A percentile compares a stretch with the other conserved stretches of the same genome.
Evolutionary conservation across 2,113 vertebrate species (phyloP).

Genomic region (Gallinago jamesoni): DNA sequence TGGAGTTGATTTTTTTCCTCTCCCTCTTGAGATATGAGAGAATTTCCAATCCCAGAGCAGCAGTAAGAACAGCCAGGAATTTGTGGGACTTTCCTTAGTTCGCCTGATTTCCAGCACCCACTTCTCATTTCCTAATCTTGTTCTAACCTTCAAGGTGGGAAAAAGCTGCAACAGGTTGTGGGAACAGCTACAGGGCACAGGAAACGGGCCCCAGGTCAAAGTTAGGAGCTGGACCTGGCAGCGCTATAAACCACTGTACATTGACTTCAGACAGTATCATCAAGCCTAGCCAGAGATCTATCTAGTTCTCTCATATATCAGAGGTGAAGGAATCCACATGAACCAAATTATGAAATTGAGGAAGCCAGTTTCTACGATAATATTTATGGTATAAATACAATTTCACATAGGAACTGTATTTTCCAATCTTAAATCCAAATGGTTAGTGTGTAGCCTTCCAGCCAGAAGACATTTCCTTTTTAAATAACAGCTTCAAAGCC

Average conservation of each 20-base stretch:
- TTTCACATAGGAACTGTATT: not conserved
- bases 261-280: not conserved
- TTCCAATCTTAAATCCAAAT: not conserved
- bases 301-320: not conserved
- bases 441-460: not conserved
- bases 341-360: not conserved
- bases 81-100: not conserved
- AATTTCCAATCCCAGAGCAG: not conserved
- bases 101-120: not conserved
- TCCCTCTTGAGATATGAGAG: not conserved
- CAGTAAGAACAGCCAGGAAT: not conserved
- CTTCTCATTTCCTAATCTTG: not conserved
- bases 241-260: not conserved
- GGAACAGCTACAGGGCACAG: not conserved
- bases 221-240: not conserved
- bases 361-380: not conserved
- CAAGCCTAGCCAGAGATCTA: not conserved
- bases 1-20: fast-evolving
- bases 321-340: not conserved
- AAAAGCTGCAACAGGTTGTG: not conserved
- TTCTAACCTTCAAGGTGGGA: not conserved
- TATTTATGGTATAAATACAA: not conserved
- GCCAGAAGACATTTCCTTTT: not conserved
- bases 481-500: not conserved
- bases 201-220: not conserved